Evolutionary conservation across 2,797 vertebrate species (phyloP).

Genomic region (Sardinella longiceps): DNA sequence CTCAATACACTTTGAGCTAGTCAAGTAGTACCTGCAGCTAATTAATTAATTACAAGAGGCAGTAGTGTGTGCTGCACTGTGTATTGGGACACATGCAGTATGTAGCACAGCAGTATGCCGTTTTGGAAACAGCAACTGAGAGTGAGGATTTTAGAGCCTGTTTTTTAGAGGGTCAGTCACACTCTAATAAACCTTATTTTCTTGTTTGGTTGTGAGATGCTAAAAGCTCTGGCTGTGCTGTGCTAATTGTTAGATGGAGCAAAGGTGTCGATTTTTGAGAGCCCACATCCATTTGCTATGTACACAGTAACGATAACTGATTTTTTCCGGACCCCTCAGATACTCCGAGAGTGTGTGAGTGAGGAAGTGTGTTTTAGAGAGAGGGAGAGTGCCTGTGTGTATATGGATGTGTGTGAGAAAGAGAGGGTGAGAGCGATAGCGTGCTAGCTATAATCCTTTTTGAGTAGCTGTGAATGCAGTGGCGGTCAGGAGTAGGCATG

Average conservation of each 20-base stretch:
- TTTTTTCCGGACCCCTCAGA: background rate
- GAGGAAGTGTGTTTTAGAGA: background rate
- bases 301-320: background rate
- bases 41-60: too few relatives aligned
- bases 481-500: background rate
- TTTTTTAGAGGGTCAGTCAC: background rate
- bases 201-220: background rate
- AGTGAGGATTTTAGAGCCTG: background rate
- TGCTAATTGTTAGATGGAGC: background rate
- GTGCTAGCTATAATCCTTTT: background rate
- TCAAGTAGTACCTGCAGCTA: too few relatives aligned
- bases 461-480: background rate
- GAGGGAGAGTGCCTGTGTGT: too few relatives aligned
- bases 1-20: too few relatives aligned
- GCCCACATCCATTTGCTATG: background rate
- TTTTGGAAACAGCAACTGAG: too few relatives aligned
- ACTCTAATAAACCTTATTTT: background rate
- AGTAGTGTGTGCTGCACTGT: too few relatives aligned
- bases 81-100: too few relatives aligned
- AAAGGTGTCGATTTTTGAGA: background rate
- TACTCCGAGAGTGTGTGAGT: background rate
- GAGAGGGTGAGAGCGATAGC: background rate
- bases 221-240: background rate
- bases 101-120: too few relatives aligned
- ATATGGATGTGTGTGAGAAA: too few relatives aligned